Evolutionary conservation across 2,888 invertebrate genomes (phyloP), one percentile per base, ranked within the genome.

Genomic region (Cinara cedri): DNA sequence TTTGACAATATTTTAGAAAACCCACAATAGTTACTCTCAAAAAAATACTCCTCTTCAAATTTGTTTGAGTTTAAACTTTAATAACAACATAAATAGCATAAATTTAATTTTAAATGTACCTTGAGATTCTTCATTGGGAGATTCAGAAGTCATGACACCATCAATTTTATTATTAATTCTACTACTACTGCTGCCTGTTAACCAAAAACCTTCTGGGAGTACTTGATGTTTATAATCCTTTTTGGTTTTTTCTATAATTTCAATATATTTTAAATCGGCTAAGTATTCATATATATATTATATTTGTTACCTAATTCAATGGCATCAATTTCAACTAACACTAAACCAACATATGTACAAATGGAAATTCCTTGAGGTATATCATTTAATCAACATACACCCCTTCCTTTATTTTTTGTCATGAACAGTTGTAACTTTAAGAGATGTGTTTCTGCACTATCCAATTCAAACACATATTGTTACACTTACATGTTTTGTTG

Each of bases 211-310:
- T 75, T 81, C 84, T 1, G 3, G 1, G 81, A 82, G 82, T 10
- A 82, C 81, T 55, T 82, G 81, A 10, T 72, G 82, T 66, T 84
- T 83, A 60, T 81, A 93, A 0, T 91, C 91, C 82, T 94, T 94
- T 84, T 94, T 95, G 83, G 91, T 88, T 62, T 90, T 89, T 85
- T 96, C 95, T 46, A 95, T 95, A 0, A 94, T 94, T 86, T 98
- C 98, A 42, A 98, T 97, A 84, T 97, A 96, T 87, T 99, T 98
- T 83, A 99, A 86, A 85, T 99, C 98, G 0, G 98, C 98, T 74
- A 98, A 89, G 85, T 98, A 99, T 85, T 98, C 97, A 85, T 98
- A n/a, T n/a, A n/a, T n/a, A n/a, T 98, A 0, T 97, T 97, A 83
- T 93, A 95, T 85, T 92, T 92, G 83, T 93, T 89, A 0, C 96